These are phyloP conservation scores for Eledone cirrhosa DNA, from an alignment of 2,888 invertebrate species.

Conservation along the genomic window DNA sequence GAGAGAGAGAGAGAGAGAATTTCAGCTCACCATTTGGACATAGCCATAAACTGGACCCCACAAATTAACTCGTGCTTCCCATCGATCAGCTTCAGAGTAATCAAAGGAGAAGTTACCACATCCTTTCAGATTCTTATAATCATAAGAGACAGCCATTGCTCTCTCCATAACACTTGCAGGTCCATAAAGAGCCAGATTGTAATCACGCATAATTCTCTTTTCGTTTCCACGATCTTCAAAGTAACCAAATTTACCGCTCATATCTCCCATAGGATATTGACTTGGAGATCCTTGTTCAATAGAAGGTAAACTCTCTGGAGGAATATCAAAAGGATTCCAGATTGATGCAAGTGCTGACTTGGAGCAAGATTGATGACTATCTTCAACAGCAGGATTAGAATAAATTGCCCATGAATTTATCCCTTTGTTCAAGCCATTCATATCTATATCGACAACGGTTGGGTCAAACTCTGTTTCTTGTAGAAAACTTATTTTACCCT, in stretches of 20 bases:
- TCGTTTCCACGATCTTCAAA: conserved; percentile 16
- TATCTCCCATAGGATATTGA: conserved; percentile 85
- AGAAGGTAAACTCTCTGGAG: conserved; percentile 12
- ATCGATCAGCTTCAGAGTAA: not conserved
- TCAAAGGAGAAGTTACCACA: conserved; percentile 33
- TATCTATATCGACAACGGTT: conserved; percentile 71
- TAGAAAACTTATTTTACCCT: conserved; percentile 28
- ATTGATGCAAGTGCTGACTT: conserved; percentile 27
- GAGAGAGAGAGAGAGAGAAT: too few species aligned
- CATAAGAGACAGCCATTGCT: conserved; percentile 85
- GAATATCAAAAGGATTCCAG: conserved; percentile 32
- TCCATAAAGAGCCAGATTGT: conserved; percentile 83
- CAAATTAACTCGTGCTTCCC: conserved; percentile 23
- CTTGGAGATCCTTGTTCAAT: conserved; percentile 68
- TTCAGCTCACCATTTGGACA: conserved; percentile 23
- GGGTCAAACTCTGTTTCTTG: conserved; percentile 29
- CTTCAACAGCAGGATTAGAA: conserved; percentile 70
- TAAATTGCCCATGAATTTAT: conserved; percentile 73
- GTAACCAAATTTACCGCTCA: conserved; percentile 72
- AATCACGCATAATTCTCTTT: conserved; percentile 76
- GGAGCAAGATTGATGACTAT: conserved; percentile 29
- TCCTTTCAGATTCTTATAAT: conserved; percentile 33
- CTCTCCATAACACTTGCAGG: conserved; percentile 83
- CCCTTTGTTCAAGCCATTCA: conserved; percentile 77
- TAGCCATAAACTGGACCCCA: conserved; percentile 20